These are phyloP conservation scores for Rhopilema esculentum DNA, from an alignment of 30 jellyfish, hydroid and myxozoan species.

Conservation along the genomic window DNA sequence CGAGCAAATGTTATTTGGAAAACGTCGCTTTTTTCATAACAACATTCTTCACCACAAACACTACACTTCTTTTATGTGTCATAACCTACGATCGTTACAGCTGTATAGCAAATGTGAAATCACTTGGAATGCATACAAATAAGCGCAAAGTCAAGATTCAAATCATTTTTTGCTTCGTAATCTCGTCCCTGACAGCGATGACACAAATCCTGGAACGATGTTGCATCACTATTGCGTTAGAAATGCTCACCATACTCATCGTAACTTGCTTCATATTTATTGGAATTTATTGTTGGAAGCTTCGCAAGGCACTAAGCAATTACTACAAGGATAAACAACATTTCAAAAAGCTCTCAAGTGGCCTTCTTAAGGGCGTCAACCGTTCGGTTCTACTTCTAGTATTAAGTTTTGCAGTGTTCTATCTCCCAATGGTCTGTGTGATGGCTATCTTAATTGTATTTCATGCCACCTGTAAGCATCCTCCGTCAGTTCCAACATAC, in stretches of 20 bases:
- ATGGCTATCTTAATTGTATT: not conserved
- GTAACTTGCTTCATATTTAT: not conserved
- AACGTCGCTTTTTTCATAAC: not conserved
- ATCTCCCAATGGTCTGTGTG: not conserved
- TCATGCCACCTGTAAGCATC: not conserved
- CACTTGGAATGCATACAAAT: not conserved
- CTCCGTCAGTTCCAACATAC: not conserved
- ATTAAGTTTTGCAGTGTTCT: not conserved
- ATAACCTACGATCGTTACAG: not conserved
- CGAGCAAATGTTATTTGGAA: not conserved
- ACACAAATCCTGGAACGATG: not conserved
- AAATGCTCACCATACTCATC: not conserved
- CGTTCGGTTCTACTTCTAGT: not conserved
- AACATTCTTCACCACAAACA: not conserved
- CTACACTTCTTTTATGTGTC: not conserved
- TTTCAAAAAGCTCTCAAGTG: not conserved
- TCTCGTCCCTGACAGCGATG: not conserved
- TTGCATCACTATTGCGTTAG: not conserved
- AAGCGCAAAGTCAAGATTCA: not conserved
- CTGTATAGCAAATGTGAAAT: not conserved
- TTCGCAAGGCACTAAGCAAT: not conserved
- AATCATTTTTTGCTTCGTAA: not conserved
- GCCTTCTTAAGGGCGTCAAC: not conserved
- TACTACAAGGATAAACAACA: not conserved
- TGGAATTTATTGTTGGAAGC: not conserved